Evolutionary conservation across 2,888 invertebrate genomes (phyloP).

Genomic region (Chrysolina americana): DNA sequence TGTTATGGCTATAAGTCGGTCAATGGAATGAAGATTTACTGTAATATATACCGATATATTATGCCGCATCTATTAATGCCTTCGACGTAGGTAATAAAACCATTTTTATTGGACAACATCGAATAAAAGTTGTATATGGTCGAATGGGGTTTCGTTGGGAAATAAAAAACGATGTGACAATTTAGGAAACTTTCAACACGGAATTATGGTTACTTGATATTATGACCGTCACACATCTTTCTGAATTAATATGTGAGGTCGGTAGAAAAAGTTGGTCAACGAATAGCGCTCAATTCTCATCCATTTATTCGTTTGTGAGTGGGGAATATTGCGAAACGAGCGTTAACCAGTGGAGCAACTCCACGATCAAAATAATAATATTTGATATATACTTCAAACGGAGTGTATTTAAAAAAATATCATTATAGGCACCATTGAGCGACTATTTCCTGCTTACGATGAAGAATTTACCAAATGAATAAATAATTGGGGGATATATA

Average conservation of each 20-base stretch:
- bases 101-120: constrained; percentile 36
- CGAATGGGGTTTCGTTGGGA: constrained; percentile 20
- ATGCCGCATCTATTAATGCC: constrained; percentile 35
- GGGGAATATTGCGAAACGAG: too few relatives aligned
- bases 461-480: too few relatives aligned
- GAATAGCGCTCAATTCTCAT: too few relatives aligned
- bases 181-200: constrained; percentile 1
- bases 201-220: not conserved
- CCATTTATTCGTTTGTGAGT: too few relatives aligned
- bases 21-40: constrained; percentile 50
- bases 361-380: too few relatives aligned
- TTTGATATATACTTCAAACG: too few relatives aligned
- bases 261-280: not conserved
- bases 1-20: constrained; percentile 47
- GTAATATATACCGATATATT: constrained; percentile 44
- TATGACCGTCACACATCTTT: not conserved
- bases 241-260: not conserved
- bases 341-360: too few relatives aligned
- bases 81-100: constrained; percentile 35
- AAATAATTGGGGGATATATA: too few relatives aligned
- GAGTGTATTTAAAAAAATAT: too few relatives aligned
- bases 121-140: constrained; percentile 32
- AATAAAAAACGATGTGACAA: constrained; percentile 28
- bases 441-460: too few relatives aligned
- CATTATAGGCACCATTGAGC: too few relatives aligned